Evolutionary conservation across 2,113 vertebrate species (phyloP).

Genomic region (Oncorhynchus keta): DNA sequence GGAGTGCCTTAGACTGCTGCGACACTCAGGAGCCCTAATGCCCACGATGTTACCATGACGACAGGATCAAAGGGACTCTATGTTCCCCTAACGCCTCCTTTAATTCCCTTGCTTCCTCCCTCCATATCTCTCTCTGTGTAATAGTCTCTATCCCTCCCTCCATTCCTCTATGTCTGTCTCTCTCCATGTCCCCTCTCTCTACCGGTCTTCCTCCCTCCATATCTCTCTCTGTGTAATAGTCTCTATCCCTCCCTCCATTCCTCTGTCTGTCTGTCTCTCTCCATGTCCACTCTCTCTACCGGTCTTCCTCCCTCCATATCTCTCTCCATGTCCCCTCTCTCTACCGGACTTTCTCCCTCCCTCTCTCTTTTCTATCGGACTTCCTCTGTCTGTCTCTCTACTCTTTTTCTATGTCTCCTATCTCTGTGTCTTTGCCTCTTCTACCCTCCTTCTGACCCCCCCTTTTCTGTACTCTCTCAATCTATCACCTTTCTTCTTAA

Average conservation of each 20-base stretch:
- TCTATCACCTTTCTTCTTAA: conserved; percentile 15
- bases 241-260: too few species aligned
- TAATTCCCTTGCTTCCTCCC: conserved; percentile 59
- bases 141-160: too few species aligned
- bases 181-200: too few species aligned
- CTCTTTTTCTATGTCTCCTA: conserved; percentile 45
- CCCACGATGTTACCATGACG: too few species aligned
- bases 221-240: too few species aligned
- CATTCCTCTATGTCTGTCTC: too few species aligned
- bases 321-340: neutral
- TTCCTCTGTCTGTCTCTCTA: conserved; percentile 41
- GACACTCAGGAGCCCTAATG: conserved; percentile 1
- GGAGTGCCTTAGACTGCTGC: too few species aligned
- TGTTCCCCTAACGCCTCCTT: conserved; percentile 51
- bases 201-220: too few species aligned
- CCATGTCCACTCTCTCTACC: too few species aligned
- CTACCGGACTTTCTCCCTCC: conserved; percentile 15
- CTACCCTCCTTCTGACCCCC: conserved; percentile 12
- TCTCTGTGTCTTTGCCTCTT: neutral
- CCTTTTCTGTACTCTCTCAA: conserved; percentile 47
- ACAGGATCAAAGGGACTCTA: too few species aligned
- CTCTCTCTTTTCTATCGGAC: neutral
- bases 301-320: too few species aligned
- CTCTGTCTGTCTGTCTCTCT: too few species aligned
- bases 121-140: conserved; percentile 7